phyloP scores from a whole-genome alignment of 1,140 invertebrate genomes.

The Camponotus vicinus region DNA sequence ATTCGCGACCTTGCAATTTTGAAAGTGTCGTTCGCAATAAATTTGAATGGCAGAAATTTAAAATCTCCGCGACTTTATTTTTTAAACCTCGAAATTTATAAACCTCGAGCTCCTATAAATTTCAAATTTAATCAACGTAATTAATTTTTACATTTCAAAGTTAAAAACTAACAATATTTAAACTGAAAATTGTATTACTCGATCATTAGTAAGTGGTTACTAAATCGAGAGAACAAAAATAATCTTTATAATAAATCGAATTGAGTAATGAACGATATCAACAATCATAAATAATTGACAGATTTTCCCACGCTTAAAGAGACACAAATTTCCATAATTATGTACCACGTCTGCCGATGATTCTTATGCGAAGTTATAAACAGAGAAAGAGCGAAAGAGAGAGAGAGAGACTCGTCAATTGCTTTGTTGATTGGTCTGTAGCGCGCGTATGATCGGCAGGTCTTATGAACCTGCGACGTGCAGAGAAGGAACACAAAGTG shows the following conservation, averaged over 20 bases:
- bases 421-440: conserved; percentile 59
- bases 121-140: background rate
- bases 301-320: background rate
- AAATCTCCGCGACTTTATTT: background rate
- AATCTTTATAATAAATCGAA: background rate
- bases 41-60: background rate
- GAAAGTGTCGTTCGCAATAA: background rate
- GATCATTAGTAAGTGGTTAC: background rate
- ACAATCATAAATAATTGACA: background rate
- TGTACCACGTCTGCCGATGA: no score
- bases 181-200: background rate
- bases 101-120: background rate
- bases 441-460: conserved; percentile 52
- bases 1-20: background rate
- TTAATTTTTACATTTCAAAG: background rate
- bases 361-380: background rate
- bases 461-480: conserved; percentile 41
- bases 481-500: conserved; percentile 36
- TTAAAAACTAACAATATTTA: background rate
- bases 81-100: no score
- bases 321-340: conserved; percentile 28
- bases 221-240: background rate
- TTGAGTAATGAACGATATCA: background rate
- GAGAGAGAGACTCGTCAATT: conserved; percentile 56
- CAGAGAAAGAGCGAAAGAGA: background rate